Evolutionary conservation across 1,140 invertebrate species (phyloP).

Genomic region (Brachionus manjavacas): DNA sequence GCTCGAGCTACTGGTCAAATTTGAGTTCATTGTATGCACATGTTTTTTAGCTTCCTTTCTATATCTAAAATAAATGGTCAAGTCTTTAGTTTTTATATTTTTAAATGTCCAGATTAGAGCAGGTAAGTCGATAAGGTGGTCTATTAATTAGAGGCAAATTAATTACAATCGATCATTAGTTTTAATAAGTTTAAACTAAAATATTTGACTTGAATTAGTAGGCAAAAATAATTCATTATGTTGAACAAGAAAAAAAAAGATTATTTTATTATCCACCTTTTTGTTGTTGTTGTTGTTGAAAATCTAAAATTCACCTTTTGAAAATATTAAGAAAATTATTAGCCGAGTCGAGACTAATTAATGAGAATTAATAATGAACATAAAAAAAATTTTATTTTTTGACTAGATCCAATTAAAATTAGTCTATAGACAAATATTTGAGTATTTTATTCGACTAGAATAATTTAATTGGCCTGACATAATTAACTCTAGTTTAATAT

Average conservation of each 20-base stretch:
- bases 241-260: not conserved
- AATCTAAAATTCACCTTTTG: not conserved
- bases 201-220: constrained; percentile 20
- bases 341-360: constrained; percentile 31
- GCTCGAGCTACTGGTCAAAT: not conserved
- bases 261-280: constrained; percentile 27
- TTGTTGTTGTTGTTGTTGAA: too few species aligned
- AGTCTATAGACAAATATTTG: not conserved
- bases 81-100: not conserved
- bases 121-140: constrained; percentile 12
- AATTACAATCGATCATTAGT: constrained; percentile 32
- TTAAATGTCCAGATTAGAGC: not conserved
- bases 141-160: not conserved
- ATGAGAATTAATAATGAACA: not conserved
- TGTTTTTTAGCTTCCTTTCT: not conserved
- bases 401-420: not conserved
- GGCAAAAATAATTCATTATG: not conserved
- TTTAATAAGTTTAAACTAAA: constrained; percentile 33
- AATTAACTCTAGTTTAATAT: not conserved
- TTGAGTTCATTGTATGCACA: constrained; percentile 11
- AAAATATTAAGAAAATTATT: not conserved
- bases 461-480: not conserved
- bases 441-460: not conserved
- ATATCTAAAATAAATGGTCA: not conserved
- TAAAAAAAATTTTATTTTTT: not conserved